Percentiles rank a stretch among this genome's conserved stretches.
Evolutionary conservation across 2,113 vertebrate species (phyloP).

Genomic region (Capreolus pygargus): DNA sequence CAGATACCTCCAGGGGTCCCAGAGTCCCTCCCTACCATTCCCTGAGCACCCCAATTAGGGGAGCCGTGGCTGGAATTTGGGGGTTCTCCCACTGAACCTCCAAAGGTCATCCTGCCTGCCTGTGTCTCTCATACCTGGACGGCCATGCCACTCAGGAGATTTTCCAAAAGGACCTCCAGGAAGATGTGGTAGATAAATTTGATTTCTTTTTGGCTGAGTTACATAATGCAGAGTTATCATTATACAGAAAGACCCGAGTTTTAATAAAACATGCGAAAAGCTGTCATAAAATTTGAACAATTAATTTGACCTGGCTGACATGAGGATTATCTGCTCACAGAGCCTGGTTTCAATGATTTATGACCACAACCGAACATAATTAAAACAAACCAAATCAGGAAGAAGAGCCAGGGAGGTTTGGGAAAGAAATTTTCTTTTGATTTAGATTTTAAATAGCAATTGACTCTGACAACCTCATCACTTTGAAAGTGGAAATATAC

Average conservation of each 20-base stretch:
- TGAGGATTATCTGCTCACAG: slow-evolving; percentile 1
- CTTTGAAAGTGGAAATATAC: neutral
- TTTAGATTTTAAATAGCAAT: slow-evolving; percentile 51
- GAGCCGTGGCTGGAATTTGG: neutral
- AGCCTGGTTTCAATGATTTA: slow-evolving; percentile 12
- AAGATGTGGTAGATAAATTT: neutral
- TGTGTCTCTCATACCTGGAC: neutral
- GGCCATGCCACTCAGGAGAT: neutral
- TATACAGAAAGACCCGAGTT: neutral
- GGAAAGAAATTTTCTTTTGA: slow-evolving; percentile 30
- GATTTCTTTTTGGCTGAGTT: neutral
- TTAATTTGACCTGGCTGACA: slow-evolving; percentile 36
- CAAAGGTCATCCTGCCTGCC: neutral
- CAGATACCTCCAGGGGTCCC: neutral
- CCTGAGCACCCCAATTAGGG: neutral
- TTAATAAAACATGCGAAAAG: slow-evolving; percentile 1
- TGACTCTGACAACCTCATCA: slow-evolving; percentile 45
- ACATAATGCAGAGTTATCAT: neutral
- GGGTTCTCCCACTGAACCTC: neutral
- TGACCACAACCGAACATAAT: neutral
- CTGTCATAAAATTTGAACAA: slow-evolving; percentile 37
- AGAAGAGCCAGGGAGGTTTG: neutral
- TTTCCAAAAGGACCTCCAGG: neutral
- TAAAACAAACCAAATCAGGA: slow-evolving; percentile 24
- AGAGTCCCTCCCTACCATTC: neutral